These are phyloP conservation scores for Hippoglossus hippoglossus DNA, from an alignment of 2,797 vertebrate species.

Conservation along the genomic window DNA sequence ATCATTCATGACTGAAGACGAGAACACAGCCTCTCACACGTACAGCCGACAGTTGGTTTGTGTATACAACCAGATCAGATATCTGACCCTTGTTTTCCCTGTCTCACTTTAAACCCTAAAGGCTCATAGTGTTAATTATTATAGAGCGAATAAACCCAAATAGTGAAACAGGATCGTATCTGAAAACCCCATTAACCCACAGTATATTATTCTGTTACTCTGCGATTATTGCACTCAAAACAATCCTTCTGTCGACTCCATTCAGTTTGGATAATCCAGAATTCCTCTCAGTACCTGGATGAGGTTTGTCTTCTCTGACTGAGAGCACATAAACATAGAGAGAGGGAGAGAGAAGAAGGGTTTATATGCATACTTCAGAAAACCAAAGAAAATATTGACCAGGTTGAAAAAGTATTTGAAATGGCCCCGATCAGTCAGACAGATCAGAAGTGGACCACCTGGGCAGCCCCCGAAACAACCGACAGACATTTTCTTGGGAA, in stretches of 20 bases:
- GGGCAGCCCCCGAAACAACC: slow-evolving; percentile 13
- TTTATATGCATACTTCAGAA: slow-evolving; percentile 31
- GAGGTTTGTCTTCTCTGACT: slow-evolving; percentile 50
- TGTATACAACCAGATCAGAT: slow-evolving; percentile 36
- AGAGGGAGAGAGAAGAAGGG: slow-evolving; percentile 26
- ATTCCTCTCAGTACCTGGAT: slow-evolving; percentile 47
- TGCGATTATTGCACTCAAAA: slow-evolving; percentile 41
- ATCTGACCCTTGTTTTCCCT: slow-evolving; percentile 49
- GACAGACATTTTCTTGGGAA: slow-evolving; percentile 39
- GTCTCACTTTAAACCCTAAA: slow-evolving; percentile 27
- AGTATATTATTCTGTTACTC: slow-evolving; percentile 56
- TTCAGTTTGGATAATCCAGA: slow-evolving; percentile 50
- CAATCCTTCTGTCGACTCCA: slow-evolving; percentile 24
- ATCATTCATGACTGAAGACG: slow-evolving; percentile 57
- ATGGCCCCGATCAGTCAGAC: slow-evolving; percentile 44
- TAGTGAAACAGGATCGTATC: slow-evolving; percentile 46
- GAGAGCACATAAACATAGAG: slow-evolving; percentile 65
- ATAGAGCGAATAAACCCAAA: slow-evolving; percentile 26
- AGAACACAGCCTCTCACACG: slow-evolving; percentile 50
- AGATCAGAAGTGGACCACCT: slow-evolving; percentile 66
- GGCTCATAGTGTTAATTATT: slow-evolving; percentile 42
- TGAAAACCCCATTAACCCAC: slow-evolving; percentile 22
- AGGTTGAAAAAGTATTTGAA: slow-evolving; percentile 60
- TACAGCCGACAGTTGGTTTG: slow-evolving; percentile 44
- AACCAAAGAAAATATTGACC: slow-evolving; percentile 71